These are phyloP conservation scores for Geophilus truncorum DNA, from an alignment of 2,888 invertebrate genomes.

Conservation along the genomic window DNA sequence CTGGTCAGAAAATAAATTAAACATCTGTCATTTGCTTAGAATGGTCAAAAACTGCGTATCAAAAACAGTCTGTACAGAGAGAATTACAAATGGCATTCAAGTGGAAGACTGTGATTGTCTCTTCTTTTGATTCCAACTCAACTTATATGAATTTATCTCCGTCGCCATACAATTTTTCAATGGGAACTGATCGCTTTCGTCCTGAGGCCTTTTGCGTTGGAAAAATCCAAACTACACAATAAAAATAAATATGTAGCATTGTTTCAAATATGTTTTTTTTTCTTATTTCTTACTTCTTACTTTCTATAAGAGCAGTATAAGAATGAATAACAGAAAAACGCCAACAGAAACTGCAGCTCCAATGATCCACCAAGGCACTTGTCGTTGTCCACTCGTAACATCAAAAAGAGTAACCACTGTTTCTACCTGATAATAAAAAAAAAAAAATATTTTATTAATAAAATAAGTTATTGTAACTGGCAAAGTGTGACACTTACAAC, in stretches of 20 bases:
- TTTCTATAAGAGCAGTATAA: conserved; percentile 75
- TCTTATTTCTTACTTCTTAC: conserved; percentile 55
- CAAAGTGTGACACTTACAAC: conserved; percentile 38
- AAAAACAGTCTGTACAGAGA: not conserved
- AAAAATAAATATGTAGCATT: not conserved
- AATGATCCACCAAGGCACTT: conserved; percentile 74
- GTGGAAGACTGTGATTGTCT: not conserved
- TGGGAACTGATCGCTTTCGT: conserved; percentile 36
- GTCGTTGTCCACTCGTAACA: conserved; percentile 35
- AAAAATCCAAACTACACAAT: conserved; percentile 78
- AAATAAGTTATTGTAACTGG: not conserved
- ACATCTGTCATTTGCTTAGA: not conserved
- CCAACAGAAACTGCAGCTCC: conserved; percentile 77
- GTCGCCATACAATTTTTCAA: conserved; percentile 35
- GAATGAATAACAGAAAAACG: conserved; percentile 67
- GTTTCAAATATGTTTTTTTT: no score
- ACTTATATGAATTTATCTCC: conserved; percentile 33
- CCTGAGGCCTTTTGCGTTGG: conserved; percentile 72
- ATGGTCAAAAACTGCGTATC: not conserved
- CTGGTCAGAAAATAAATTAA: not conserved
- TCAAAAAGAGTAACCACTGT: conserved; percentile 35
- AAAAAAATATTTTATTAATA: not conserved
- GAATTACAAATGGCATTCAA: not conserved
- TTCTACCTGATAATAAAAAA: conserved; percentile 30
- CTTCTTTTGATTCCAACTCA: not conserved